Conservation (phyloP, 1,140 invertebrate species). For the Drosophila repleta region DNA sequence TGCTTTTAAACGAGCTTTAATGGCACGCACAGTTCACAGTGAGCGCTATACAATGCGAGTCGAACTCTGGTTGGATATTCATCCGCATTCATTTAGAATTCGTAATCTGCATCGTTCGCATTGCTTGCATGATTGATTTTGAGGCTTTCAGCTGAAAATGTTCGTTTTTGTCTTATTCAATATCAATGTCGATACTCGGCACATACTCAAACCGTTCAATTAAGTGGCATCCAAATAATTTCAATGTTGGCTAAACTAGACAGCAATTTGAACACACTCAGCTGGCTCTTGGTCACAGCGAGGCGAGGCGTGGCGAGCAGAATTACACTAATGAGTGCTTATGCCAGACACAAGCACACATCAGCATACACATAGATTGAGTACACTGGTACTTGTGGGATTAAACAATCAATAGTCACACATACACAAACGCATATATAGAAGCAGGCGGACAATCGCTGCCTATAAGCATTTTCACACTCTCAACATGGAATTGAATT, state of each 20-base stretch:
- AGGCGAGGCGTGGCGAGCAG: conserved; percentile 2
- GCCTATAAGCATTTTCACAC: conserved; percentile 17
- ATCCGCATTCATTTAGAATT: not conserved
- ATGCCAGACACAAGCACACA: conserved; percentile 51
- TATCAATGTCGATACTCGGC: not conserved
- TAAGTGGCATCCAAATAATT: conserved; percentile 41
- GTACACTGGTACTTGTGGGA: conserved; percentile 2
- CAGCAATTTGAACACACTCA: conserved; percentile 34
- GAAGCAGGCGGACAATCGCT: not conserved
- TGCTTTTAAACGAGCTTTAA: conserved; percentile 34
- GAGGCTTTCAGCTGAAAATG: not conserved
- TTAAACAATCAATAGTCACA: conserved; percentile 13
- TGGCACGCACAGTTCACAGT: conserved; percentile 18
- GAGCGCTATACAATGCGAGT: conserved; percentile 5
- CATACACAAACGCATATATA: not conserved
- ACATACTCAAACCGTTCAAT: conserved; percentile 22
- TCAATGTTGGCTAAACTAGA: conserved; percentile 30
- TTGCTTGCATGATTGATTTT: conserved; percentile 12
- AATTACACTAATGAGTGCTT: conserved; percentile 49
- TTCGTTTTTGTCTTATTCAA: not conserved
- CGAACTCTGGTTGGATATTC: not conserved
- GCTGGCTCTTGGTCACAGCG: conserved; percentile 19
- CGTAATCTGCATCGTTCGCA: not conserved
- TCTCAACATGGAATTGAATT: conserved; percentile 9
- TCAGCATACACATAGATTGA: not conserved